Percentiles rank a stretch among this genome's conserved stretches.
These are phyloP conservation scores for Synanceia verrucosa DNA, from an alignment of 2,797 vertebrate species.

Conservation along the genomic window DNA sequence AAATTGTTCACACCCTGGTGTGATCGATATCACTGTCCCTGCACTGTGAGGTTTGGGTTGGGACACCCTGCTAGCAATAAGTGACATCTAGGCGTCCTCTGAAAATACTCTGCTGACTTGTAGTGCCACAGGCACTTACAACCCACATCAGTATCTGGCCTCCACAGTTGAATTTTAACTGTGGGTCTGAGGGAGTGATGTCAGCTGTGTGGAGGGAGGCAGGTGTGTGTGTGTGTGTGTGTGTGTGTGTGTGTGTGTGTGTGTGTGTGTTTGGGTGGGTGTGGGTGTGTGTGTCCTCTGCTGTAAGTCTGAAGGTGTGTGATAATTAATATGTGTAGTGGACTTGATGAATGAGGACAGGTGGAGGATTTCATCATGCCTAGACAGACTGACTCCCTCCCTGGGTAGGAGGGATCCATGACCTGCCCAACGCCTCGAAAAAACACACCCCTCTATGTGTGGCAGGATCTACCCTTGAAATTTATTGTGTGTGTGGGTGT, in stretches of 20 bases:
- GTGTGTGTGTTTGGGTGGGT: constrained; percentile 14
- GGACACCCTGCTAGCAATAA: constrained; percentile 36
- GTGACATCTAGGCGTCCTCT: constrained; percentile 58
- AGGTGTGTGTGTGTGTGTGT: constrained; percentile 2
- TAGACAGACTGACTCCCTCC: constrained; percentile 82
- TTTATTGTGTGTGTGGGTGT: constrained; percentile 19
- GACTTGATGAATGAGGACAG: constrained; percentile 87
- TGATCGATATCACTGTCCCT: constrained; percentile 26
- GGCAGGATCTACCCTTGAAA: constrained; percentile 73
- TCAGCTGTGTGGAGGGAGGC: neutral
- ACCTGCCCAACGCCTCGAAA: constrained; percentile 71
- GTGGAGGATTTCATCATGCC: constrained; percentile 83
- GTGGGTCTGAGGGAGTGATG: constrained; percentile 27
- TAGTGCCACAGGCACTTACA: constrained; percentile 46
- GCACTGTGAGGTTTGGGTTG: constrained; percentile 24
- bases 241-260: constrained; percentile 13
- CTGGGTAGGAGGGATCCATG: constrained; percentile 76
- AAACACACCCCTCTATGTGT: constrained; percentile 31
- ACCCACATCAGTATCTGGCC: constrained; percentile 27
- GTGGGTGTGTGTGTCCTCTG: constrained; percentile 78
- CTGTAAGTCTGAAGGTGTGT: constrained; percentile 85
- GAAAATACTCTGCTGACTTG: constrained; percentile 48
- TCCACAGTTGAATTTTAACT: constrained; percentile 44
- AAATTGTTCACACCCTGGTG: neutral
- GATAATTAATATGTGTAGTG: constrained; percentile 86